Conservation (phyloP, 2,797 vertebrate species). For the Triplophysa bombifrons region DNA sequence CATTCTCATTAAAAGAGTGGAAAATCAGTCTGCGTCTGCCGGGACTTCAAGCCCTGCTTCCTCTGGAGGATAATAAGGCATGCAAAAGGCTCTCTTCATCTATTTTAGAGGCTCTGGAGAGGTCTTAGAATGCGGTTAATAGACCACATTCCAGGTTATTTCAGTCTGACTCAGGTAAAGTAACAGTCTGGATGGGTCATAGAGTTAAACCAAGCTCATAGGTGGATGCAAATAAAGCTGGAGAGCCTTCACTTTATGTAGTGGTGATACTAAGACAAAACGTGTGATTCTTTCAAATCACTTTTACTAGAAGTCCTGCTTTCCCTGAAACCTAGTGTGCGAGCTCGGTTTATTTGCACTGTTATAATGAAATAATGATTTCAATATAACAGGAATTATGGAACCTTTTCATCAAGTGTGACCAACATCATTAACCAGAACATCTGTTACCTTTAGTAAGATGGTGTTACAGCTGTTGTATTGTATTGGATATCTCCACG, state of each 20-base stretch:
- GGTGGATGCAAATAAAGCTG: background rate
- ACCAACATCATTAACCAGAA: constrained; percentile 43
- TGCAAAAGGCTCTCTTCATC: constrained; percentile 30
- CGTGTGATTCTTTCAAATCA: constrained; percentile 19
- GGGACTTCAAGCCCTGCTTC: constrained; percentile 44
- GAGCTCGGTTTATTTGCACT: constrained; percentile 47
- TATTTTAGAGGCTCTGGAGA: constrained; percentile 29
- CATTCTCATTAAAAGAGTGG: constrained; percentile 89
- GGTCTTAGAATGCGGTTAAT: constrained; percentile 20
- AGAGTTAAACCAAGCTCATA: background rate
- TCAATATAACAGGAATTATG: background rate
- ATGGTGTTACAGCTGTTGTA: constrained; percentile 42
- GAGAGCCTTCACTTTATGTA: no score
- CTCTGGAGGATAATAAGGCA: constrained; percentile 42
- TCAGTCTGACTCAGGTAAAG: constrained; percentile 25
- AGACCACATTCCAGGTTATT: constrained; percentile 14
- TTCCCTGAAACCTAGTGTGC: constrained; percentile 14
- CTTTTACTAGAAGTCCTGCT: constrained; percentile 21
- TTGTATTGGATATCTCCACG: constrained; percentile 10
- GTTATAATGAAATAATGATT: constrained; percentile 41
- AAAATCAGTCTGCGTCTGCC: constrained; percentile 69
- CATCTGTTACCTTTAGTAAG: constrained; percentile 23
- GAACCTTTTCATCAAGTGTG: constrained; percentile 47
- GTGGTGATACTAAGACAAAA: background rate
- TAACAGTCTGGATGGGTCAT: constrained; percentile 8